Evolutionary conservation across 2,113 vertebrate genomes (phyloP), one percentile per base, ranked within the genome.

Genomic region (Ailuropoda melanoleuca): DNA sequence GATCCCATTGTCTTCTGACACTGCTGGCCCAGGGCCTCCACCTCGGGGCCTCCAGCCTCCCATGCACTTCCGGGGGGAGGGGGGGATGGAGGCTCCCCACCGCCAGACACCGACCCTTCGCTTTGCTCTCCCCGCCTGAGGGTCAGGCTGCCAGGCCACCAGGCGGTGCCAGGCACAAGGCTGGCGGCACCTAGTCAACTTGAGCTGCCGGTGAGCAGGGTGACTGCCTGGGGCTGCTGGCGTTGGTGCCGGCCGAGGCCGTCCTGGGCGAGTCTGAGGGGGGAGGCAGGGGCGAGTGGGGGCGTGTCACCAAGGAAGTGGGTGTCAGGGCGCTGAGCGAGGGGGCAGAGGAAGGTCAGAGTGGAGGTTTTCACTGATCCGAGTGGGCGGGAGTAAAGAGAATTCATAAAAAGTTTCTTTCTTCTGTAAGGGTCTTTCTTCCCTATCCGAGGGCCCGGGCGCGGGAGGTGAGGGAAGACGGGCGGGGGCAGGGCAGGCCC

Each of bases 401-500:
- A 98, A 97, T 98, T 96, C 95, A 97, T 98, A 97, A 95, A 98
- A 97, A 86, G 96, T 97, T 81, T 80, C 95, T 97, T 96, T 96
- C 97, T 97, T 97, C 70, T 88, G 77, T 90, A 86, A 93, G 39
- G 68, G 93, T 34, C 91, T 83, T 46, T 66, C 26, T 62, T 56
- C 74, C 89, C 88, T 19, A 56, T 90, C 64, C 8, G 64, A 77
- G 77, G 75, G 53, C 77, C 39, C 12, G 1, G 92, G 90, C 37
- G 55, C 68, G 29, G 89, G 83, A 88, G 93, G 72, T 78, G 92
- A 83, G 88, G 6, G 21, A 58, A 64, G 88, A 1, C 70, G 1
- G 53, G 77, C 12, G 78, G 83, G 89, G 96, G 94, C 96, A 77
- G 98, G 95, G 97, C 98, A 97, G 95, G 39, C 95, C 95, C 97